Evolutionary conservation across 2,888 invertebrate genomes (phyloP).

Genomic region (Tromatobia lineatoria): DNA sequence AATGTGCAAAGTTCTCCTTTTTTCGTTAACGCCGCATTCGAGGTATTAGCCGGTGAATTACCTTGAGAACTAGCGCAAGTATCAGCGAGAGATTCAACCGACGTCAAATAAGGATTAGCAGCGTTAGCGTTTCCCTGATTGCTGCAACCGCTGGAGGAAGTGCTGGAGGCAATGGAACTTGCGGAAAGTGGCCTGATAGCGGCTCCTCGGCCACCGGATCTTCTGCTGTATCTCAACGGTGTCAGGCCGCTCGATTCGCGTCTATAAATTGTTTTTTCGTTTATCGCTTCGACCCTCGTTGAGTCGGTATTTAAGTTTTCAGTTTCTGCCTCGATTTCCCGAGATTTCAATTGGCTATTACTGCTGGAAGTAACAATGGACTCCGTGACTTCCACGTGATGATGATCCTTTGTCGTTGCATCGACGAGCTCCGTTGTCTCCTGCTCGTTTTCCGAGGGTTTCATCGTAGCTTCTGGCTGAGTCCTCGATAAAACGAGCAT

Average conservation of each 20-base stretch:
- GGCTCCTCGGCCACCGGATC: constrained; percentile 87
- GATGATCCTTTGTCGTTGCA: background rate
- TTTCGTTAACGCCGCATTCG: too few relatives aligned
- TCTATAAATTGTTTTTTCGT: constrained; percentile 83
- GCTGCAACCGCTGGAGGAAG: constrained; percentile 84
- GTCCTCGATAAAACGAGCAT: constrained; percentile 26
- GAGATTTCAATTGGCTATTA: constrained; percentile 1
- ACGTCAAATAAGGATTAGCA: constrained; percentile 93
- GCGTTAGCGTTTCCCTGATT: constrained; percentile 88
- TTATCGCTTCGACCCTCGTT: constrained; percentile 80
- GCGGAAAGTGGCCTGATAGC: constrained; percentile 90
- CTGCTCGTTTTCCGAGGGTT: background rate
- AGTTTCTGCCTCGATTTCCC: constrained; percentile 6
- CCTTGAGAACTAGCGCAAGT: constrained; percentile 88
- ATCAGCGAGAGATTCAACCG: constrained; percentile 94
- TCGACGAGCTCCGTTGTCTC: constrained; percentile 14
- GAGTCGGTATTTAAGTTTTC: background rate
- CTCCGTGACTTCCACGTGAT: background rate
- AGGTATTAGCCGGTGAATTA: constrained; percentile 62
- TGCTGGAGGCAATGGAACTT: constrained; percentile 91
- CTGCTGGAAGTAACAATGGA: background rate
- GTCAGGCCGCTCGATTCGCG: constrained; percentile 81
- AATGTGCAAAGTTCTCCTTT: too few relatives aligned
- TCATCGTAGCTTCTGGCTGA: constrained; percentile 52
- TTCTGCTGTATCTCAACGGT: constrained; percentile 86